Base-by-base conservation (phyloP, 2,113 vertebrate genomes). In the Phylloscopus whistleri region DNA sequence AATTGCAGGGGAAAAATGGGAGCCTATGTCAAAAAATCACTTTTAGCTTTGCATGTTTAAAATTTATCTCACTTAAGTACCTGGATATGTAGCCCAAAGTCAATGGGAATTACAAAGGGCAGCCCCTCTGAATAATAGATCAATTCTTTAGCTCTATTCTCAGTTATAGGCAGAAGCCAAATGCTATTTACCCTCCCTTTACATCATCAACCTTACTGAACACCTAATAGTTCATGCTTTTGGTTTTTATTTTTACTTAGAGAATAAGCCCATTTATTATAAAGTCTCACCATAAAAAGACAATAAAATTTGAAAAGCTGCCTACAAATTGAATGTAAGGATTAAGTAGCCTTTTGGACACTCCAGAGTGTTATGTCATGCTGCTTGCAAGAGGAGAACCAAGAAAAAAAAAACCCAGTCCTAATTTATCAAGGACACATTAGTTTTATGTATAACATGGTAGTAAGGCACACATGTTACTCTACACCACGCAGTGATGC, bases 71-170 rank as follows among this genome's bases (percentile, higher is more conserved):
- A 35, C 48, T 68, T 68, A 72, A 92, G 33, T 60, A 82, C 58
- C 41, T 85, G 55, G 30, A 48, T 87, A 75, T 20, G 53, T 75
- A 70, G 41, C 49, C 73, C 66, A 84, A 91, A 95, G 60, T 87
- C 87, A 76, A 41, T 51, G 53, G 46, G 58, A 87, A 74, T 33
- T 87, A 62, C 31, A 78, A 87, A 85, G 74, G 70, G 44, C 66
- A 92, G 30, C 66, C 87, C 30, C 69, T 84, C 52, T 92, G 69
- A 91, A 92, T 55, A 89, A 88, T 28, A 89, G 55, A 88, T 74
- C 56, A 78, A 30, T 91, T 75, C 31, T 89, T 95, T 62, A 87
- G 22, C 28, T 92, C 27, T 43, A 6, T 37, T 91, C 88, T 87
- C 44, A 84, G 27, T 70, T 84, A 87, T 6, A 94, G 53, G 55